Evolutionary conservation across 2,113 vertebrate genomes (phyloP), one percentile per base, ranked within the genome.

Genomic region (Polypterus senegalus): DNA sequence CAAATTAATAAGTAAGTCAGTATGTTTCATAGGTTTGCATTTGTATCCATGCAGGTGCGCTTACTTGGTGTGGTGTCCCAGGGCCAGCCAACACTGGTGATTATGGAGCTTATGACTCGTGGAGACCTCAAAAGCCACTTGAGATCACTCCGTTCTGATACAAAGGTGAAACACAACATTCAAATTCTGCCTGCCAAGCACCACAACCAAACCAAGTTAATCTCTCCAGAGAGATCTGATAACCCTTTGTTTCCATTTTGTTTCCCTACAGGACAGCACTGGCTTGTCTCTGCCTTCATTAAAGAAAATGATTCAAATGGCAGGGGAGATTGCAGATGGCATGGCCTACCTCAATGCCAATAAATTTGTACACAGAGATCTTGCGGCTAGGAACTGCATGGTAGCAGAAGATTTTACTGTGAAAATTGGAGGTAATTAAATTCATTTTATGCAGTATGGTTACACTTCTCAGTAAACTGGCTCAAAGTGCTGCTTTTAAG

Each of bases 231-330:
- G 27, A 27, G 27, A 27, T 27, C 27, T 27, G 27, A 27, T 27
- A 27, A 27, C 27, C 27, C 27, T 27, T 27, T 27, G 27, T 27
- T 27, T 27, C 27, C 27, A 27, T 27, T 43, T 45, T 63, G 10
- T 64, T 47, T 2, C 44, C 75, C 2, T 61, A 62, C 82, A 98
- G 91, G 94, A 79, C 59, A 83, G 91, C 46, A 83, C 85, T 8
- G 85, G 74, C 60, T 86, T 92, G 63, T 67, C 81, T 3, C 85
- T 94, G n/a, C 96, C 94, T 3, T 92, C 91, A 0, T 84, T 99
- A 57, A 97, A 96, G 79, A 97, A 97, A 84, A 98, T 99, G 94
- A 97, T 91, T 74, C 96, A 99, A 83, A 99, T 99, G 96, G 89
- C 96, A 0, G 93, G 96, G 0, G 95, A 99, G 82, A 99, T 99